Evolutionary conservation across 2,888 invertebrate species (phyloP), one percentile per base, ranked within the genome.

Genomic region (Ctenicera cuprea): DNA sequence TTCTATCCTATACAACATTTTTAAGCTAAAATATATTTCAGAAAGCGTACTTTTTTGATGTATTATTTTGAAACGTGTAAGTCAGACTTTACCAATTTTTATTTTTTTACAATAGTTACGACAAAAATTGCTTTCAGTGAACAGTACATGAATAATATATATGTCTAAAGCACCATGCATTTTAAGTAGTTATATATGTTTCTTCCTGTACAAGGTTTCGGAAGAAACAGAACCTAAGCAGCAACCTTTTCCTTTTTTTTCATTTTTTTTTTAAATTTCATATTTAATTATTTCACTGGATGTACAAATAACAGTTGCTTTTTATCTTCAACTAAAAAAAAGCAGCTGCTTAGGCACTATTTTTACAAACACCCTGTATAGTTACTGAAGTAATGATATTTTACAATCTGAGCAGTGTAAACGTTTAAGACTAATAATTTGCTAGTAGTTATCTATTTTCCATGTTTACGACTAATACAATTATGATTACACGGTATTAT

Each of bases 301-400:
- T 38, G 1, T 38, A 38, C 38, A 38, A 38, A 12, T 14, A 8
- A 41, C 43, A n/a, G 43, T 41, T 41, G 26, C 26, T 26, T 26
- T 2, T 26, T 26, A 26, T 26, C 3, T 26, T 26, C 3, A 26
- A n/a, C 41, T 4, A 48, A 16, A n/a, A 45, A 48, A 48, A 48
- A 48, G 18, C 18, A 16, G 12, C 20, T 59, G 41, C 38, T 37
- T 63, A 63, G 63, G 63, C 26, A 22, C 63, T 50, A 64, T 50
- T 64, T 62, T 64, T 38, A 48, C 50, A 45, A 63, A 64, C 50
- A 64, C 64, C 64, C 64, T 64, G 64, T 64, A 30, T 48, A 48
- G 45, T 37, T 57, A n/a, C n/a, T n/a, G n/a, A n/a, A 37, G 11
- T 59, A 33, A 37, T 64, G 20, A 63, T 63, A 63, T 48, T 26